Evolutionary conservation across 2,797 vertebrate species (phyloP).

Genomic region (Hirundo rustica): DNA sequence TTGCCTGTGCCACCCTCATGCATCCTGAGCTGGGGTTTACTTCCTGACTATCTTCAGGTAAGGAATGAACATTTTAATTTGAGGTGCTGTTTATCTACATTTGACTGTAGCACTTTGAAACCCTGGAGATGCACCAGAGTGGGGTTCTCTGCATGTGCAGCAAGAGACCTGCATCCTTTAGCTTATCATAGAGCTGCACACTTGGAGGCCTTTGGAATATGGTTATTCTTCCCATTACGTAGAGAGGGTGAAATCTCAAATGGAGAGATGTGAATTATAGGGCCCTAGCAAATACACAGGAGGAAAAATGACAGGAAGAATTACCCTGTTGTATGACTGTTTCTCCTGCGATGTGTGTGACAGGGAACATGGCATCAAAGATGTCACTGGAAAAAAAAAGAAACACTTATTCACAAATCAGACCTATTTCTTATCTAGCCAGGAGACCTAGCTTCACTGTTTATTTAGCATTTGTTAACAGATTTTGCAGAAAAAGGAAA

Average conservation of each 20-base stretch:
- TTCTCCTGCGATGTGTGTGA: conserved; percentile 95
- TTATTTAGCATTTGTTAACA: not conserved
- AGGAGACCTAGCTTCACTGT: not conserved
- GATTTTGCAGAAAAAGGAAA: conserved; percentile 1
- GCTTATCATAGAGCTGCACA: not conserved
- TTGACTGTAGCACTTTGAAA: not conserved
- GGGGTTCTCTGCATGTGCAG: not conserved
- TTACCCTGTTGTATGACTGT: conserved; percentile 97
- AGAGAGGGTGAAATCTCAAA: not conserved
- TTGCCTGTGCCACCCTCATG: not conserved
- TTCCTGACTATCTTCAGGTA: not conserved
- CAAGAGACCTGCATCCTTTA: not conserved
- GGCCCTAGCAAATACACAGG: not conserved
- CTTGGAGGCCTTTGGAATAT: not conserved
- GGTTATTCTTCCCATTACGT: not conserved
- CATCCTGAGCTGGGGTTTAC: not conserved
- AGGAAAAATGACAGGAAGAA: not conserved
- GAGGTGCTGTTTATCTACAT: not conserved
- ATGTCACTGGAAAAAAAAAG: conserved; percentile 85
- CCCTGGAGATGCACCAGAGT: not conserved
- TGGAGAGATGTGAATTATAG: not conserved
- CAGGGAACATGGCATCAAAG: conserved; percentile 98
- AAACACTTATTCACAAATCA: not conserved
- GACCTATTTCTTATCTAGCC: not conserved
- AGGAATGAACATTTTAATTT: not conserved